Percentiles rank a stretch among this genome's conserved stretches.
These are phyloP conservation scores for Nestor notabilis DNA, from an alignment of 2,113 vertebrate genomes.

Conservation along the genomic window DNA sequence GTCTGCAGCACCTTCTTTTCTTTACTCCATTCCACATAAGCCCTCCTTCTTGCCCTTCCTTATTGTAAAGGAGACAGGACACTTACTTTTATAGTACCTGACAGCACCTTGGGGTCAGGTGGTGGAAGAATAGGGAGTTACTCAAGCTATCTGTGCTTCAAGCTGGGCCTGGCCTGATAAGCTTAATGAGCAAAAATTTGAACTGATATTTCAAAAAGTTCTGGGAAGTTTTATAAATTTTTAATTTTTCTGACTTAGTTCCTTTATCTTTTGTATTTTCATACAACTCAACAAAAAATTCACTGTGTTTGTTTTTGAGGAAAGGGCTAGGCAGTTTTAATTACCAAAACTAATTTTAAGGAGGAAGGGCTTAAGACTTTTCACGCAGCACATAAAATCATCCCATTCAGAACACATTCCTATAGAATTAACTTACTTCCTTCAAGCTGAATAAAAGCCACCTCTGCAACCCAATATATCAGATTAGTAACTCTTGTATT, in stretches of 20 bases:
- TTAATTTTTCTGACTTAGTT: neutral
- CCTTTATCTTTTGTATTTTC: neutral
- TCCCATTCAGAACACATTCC: neutral
- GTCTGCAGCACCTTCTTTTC: neutral
- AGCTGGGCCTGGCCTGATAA: neutral
- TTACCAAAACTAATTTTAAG: neutral
- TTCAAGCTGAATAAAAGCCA: neutral
- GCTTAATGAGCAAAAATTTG: neutral
- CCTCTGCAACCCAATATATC: neutral
- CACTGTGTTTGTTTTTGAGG: neutral
- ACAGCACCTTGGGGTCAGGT: neutral
- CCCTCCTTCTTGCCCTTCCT: neutral
- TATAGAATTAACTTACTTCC: neutral
- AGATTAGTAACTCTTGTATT: neutral
- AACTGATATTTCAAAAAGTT: neutral
- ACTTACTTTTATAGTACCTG: fast-evolving
- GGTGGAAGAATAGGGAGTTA: neutral
- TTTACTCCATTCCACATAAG: neutral
- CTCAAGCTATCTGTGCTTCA: neutral
- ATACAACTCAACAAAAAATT: neutral
- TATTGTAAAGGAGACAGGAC: neutral
- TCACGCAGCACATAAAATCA: neutral
- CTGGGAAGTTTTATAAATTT: neutral
- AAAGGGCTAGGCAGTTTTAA: neutral
- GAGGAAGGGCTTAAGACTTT: neutral